Evolutionary conservation across 2,797 vertebrate genomes (phyloP).

Genomic region (Clamator glandarius): DNA sequence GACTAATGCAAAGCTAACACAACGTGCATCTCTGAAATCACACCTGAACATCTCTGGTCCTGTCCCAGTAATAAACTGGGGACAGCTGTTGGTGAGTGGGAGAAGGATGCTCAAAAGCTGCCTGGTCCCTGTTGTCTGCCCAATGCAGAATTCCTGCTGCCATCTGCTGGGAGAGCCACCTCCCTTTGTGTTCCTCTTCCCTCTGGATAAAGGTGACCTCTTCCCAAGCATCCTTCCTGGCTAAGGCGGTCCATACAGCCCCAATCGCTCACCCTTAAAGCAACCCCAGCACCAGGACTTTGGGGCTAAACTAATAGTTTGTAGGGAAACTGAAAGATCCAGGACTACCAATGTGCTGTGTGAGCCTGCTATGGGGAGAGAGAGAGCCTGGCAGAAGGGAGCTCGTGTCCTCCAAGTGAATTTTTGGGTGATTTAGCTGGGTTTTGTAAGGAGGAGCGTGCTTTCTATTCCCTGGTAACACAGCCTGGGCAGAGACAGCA

Average conservation of each 20-base stretch:
- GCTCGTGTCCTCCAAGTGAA: accelerated
- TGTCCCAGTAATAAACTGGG: not conserved
- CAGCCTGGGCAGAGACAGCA: not conserved
- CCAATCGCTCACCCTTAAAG: not conserved
- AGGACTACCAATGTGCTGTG: not conserved
- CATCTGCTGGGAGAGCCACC: conserved; percentile 56
- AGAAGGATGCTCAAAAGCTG: not conserved
- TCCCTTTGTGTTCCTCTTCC: no score
- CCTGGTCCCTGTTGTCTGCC: not conserved
- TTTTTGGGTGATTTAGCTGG: not conserved
- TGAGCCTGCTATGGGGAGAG: not conserved
- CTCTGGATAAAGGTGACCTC: not conserved
- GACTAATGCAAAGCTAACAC: not conserved
- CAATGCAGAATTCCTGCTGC: conserved; percentile 43
- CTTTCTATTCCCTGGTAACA: not conserved
- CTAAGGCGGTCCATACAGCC: not conserved
- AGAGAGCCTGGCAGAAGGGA: not conserved
- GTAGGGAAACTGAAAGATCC: not conserved
- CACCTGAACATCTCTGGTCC: not conserved
- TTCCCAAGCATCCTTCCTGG: accelerated
- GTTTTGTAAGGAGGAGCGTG: not conserved
- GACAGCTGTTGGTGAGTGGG: no score
- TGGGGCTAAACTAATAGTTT: not conserved
- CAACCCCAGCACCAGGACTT: not conserved
- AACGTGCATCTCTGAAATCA: not conserved